Conservation (phyloP, 2,888 invertebrate genomes). For the Athrips mouffetella region DNA sequence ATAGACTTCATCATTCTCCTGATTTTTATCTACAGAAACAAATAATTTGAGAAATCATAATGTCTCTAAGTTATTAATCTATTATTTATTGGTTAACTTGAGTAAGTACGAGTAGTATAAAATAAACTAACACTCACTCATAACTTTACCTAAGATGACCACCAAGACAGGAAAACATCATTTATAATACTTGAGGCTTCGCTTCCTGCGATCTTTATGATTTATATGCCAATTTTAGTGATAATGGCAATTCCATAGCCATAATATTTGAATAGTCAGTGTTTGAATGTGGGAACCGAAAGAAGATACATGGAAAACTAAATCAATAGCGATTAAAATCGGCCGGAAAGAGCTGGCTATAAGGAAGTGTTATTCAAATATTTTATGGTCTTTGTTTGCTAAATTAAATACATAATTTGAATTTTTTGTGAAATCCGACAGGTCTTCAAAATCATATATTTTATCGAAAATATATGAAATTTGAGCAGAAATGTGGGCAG, state of each 20-base stretch:
- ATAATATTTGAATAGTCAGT: background rate
- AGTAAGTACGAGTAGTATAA: no score
- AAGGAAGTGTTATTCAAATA: background rate
- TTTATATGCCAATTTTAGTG: slow-evolving; percentile 1
- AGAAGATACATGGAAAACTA: background rate
- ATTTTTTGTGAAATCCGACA: no score
- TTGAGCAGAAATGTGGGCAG: no score
- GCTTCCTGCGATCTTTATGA: slow-evolving; percentile 6
- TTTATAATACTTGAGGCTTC: slow-evolving; percentile 17
- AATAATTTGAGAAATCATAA: no score
- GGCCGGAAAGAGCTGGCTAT: background rate
- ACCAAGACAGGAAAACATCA: slow-evolving; percentile 3
- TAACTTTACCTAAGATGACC: background rate
- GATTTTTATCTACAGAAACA: no score
- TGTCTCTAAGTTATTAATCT: no score
- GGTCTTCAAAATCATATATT: no score
- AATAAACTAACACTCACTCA: no score
- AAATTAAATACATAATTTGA: no score
- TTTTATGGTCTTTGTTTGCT: background rate
- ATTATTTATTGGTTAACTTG: no score
- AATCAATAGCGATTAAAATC: background rate
- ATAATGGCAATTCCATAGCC: slow-evolving; percentile 1
- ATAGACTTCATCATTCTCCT: no score
- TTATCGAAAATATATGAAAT: no score
- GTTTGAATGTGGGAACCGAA: slow-evolving; percentile 7